Evolutionary conservation across 2,113 vertebrate species (phyloP).

Genomic region (Chloropsis hardwickii): DNA sequence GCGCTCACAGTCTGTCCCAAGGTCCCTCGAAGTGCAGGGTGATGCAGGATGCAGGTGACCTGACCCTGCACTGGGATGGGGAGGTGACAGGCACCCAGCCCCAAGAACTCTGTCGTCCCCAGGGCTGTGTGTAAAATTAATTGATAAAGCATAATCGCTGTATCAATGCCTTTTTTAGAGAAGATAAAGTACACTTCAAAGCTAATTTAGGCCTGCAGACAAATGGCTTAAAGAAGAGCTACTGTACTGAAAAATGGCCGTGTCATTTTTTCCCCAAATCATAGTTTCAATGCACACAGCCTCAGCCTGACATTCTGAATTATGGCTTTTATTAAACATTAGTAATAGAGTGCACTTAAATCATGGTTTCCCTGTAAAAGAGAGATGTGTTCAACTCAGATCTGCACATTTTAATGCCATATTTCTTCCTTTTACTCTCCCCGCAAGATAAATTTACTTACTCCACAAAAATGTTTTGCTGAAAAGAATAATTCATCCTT

Average conservation of each 20-base stretch:
- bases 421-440: constrained; percentile 63
- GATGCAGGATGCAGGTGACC: not conserved
- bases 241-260: constrained; percentile 33
- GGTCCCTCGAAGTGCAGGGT: not conserved
- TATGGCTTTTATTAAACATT: constrained; percentile 74
- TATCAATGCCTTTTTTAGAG: constrained; percentile 62
- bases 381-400: constrained; percentile 57
- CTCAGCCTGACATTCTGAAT: constrained; percentile 69
- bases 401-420: constrained; percentile 61
- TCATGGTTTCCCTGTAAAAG: constrained; percentile 71
- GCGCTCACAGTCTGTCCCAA: not conserved
- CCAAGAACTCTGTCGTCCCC: not conserved
- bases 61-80: not conserved
- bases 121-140: not conserved
- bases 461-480: constrained; percentile 63
- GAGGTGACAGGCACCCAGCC: not conserved
- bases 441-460: constrained; percentile 65
- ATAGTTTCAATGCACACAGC: constrained; percentile 63
- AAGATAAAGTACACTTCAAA: constrained; percentile 51
- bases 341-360: constrained; percentile 73
- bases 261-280: constrained; percentile 52
- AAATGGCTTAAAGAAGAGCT: constrained; percentile 62
- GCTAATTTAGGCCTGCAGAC: constrained; percentile 54
- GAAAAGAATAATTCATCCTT: constrained; percentile 66
- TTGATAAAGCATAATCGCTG: constrained; percentile 47